Conservation (phyloP, 64 coral and sea anemone genomes). For the Pocillopora damicornis region DNA sequence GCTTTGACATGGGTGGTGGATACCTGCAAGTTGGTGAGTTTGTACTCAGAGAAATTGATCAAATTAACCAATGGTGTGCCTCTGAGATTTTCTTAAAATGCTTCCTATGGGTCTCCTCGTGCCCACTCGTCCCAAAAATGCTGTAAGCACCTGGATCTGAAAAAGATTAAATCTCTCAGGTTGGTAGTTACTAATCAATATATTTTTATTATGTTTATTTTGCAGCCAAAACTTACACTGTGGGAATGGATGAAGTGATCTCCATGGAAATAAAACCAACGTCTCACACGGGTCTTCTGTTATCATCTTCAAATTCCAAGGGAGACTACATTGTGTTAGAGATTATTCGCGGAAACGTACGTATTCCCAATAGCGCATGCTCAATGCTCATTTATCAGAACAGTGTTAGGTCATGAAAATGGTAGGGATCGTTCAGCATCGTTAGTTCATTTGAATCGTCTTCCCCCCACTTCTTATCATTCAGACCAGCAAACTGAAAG, state of each 20-base stretch:
- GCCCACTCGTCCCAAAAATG: too few species aligned
- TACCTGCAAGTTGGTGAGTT: conserved; percentile 45
- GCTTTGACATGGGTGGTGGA: conserved; percentile 42
- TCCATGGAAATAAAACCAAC: conserved; percentile 47
- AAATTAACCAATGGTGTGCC: too few species aligned
- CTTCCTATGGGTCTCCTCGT: too few species aligned
- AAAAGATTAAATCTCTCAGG: not conserved
- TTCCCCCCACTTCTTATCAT: too few species aligned
- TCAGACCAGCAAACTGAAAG: not conserved
- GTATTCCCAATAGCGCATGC: not conserved
- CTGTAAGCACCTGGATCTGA: too few species aligned
- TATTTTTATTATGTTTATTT: not conserved
- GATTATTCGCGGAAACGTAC: conserved; percentile 35
- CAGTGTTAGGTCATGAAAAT: too few species aligned
- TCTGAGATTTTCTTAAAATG: too few species aligned
- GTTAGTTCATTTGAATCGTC: too few species aligned
- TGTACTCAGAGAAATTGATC: not conserved
- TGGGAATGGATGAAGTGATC: conserved; percentile 7
- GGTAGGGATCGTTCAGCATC: too few species aligned
- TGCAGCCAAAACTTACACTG: not conserved
- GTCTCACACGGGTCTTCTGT: conserved; percentile 23
- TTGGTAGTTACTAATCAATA: not conserved
- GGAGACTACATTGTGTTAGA: conserved; percentile 39
- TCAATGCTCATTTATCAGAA: too few species aligned
- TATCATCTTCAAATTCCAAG: conserved; percentile 18